phyloP scores from a whole-genome alignment of 2,113 vertebrate species.

The Steatornis caripensis region DNA sequence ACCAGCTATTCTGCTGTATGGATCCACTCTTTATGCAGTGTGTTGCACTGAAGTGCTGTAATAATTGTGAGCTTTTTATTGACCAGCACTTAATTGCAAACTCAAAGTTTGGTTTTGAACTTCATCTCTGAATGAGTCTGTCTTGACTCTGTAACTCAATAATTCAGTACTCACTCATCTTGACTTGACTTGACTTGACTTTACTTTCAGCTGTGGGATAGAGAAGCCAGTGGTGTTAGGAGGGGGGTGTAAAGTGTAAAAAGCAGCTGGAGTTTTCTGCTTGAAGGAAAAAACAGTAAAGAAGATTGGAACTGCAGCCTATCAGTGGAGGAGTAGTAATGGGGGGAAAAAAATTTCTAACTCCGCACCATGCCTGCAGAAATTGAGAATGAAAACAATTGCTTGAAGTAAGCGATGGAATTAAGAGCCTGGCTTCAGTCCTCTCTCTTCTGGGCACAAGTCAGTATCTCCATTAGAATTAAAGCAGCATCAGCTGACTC shows the following conservation, averaged over 20 bases:
- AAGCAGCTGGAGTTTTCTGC: not conserved
- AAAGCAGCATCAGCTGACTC: not conserved
- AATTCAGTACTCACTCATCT: not conserved
- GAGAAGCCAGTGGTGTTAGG: not conserved
- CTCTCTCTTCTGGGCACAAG: not conserved
- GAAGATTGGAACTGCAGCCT: not conserved
- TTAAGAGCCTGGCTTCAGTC: not conserved
- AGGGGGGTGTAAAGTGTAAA: not conserved
- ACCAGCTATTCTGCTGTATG: not conserved
- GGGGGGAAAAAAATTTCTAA: not conserved
- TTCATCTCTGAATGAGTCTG: not conserved
- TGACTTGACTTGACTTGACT: not conserved
- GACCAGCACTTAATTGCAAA: not conserved
- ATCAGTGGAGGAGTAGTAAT: not conserved
- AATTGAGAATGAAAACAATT: constrained; percentile 21
- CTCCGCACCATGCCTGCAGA: not conserved
- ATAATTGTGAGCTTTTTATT: not conserved
- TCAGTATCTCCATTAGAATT: not conserved
- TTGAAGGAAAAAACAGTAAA: not conserved
- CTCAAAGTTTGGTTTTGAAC: not conserved
- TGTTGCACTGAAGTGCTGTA: not conserved
- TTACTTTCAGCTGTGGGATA: not conserved
- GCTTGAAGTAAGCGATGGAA: constrained; percentile 33
- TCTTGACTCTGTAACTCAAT: not conserved
- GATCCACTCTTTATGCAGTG: not conserved